Evolutionary conservation across 2,888 invertebrate species (phyloP).

Genomic region (Scaptomyza parva): DNA sequence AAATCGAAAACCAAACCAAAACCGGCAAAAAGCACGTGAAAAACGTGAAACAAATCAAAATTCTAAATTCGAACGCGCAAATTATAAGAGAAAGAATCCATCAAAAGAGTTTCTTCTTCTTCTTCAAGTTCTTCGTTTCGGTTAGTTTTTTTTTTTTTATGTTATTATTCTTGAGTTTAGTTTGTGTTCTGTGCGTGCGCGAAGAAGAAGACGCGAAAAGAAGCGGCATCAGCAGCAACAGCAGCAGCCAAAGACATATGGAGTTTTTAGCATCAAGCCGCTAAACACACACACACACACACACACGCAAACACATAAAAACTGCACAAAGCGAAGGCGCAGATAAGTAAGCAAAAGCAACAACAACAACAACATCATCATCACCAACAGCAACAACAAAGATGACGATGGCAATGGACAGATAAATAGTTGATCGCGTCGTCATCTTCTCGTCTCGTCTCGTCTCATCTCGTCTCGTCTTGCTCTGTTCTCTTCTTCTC

Average conservation of each 20-base stretch:
- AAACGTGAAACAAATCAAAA: slow-evolving; percentile 63
- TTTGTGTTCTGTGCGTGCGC: slow-evolving; percentile 46
- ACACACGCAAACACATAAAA: slow-evolving; percentile 22
- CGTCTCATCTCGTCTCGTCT: no score
- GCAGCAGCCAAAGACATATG: slow-evolving; percentile 22
- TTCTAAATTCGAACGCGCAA: slow-evolving; percentile 71
- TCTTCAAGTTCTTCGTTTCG: slow-evolving; percentile 57
- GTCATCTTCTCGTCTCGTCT: slow-evolving; percentile 10
- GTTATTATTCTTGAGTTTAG: slow-evolving; percentile 62
- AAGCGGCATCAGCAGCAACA: slow-evolving; percentile 11
- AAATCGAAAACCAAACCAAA: slow-evolving; percentile 16
- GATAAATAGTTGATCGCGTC: slow-evolving; percentile 23
- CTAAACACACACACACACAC: slow-evolving; percentile 14
- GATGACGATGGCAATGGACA: slow-evolving; percentile 29
- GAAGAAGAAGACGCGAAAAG: slow-evolving; percentile 31
- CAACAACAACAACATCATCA: slow-evolving; percentile 21
- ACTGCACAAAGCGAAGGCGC: slow-evolving; percentile 70
- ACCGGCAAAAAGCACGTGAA: slow-evolving; percentile 56
- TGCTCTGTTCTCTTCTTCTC: slow-evolving; percentile 8
- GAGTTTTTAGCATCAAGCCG: slow-evolving; percentile 23
- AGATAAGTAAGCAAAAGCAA: slow-evolving; percentile 69
- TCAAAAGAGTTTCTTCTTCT: slow-evolving; percentile 36
- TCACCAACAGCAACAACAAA: slow-evolving; percentile 15
- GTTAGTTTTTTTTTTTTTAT: slow-evolving; percentile 50
- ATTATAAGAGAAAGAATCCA: slow-evolving; percentile 26